Evolutionary conservation across 2,888 invertebrate genomes (phyloP).

Genomic region (Acrocera orbiculus): DNA sequence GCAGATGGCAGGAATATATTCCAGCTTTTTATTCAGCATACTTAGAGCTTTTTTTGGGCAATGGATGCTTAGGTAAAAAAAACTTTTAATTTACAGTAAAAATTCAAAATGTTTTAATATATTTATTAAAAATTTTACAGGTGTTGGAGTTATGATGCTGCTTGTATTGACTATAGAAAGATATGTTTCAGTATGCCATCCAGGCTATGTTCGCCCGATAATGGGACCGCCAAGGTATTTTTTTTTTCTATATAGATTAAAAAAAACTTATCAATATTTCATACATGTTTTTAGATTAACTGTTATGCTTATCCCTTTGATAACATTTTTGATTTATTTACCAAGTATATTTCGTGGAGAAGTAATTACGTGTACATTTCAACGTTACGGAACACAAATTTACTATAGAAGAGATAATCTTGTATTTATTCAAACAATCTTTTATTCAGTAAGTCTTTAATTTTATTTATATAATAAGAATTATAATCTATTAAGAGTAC

Average conservation of each 20-base stretch:
- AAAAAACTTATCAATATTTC: not conserved
- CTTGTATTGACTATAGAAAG: slow-evolving; percentile 55
- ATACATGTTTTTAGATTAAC: slow-evolving; percentile 31
- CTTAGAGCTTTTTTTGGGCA: slow-evolving; percentile 51
- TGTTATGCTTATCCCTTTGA: slow-evolving; percentile 43
- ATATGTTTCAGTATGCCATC: slow-evolving; percentile 57
- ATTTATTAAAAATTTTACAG: slow-evolving; percentile 18
- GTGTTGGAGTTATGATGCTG: slow-evolving; percentile 61
- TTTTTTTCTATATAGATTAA: not conserved
- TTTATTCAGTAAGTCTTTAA: slow-evolving; percentile 32
- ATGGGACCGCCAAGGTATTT: slow-evolving; percentile 41
- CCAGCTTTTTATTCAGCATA: slow-evolving; percentile 53
- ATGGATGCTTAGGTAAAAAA: slow-evolving; percentile 44
- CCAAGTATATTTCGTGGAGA: slow-evolving; percentile 48
- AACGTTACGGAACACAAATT: slow-evolving; percentile 35
- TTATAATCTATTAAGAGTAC: too few species aligned
- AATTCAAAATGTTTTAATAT: not conserved
- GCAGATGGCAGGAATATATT: slow-evolving; percentile 43
- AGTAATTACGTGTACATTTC: slow-evolving; percentile 36
- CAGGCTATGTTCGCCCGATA: slow-evolving; percentile 46
- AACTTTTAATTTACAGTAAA: not conserved
- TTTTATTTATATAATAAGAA: too few species aligned
- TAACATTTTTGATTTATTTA: slow-evolving; percentile 47
- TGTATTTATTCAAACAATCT: slow-evolving; percentile 33
- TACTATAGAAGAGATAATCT: slow-evolving; percentile 39